Percentiles rank a stretch among this genome's conserved stretches.
phyloP scores from a whole-genome alignment of 1,140 invertebrate genomes.

The Cyclargus thomasi region DNA sequence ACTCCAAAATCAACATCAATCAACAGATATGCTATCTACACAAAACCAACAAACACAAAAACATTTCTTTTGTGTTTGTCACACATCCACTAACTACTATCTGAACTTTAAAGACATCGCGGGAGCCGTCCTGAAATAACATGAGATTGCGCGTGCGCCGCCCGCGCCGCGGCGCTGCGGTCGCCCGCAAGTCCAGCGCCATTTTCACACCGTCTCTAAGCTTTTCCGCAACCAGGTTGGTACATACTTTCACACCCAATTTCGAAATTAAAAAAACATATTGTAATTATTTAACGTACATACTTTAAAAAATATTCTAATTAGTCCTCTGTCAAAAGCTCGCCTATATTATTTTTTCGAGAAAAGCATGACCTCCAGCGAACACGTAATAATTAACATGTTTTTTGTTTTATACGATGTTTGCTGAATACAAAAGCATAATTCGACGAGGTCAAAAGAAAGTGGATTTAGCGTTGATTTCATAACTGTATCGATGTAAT shows the following conservation, averaged over 20 bases:
- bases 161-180: conserved; percentile 58
- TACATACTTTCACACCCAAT: conserved; percentile 28
- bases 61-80: background rate
- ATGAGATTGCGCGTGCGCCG: conserved; percentile 60
- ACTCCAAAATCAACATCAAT: too few relatives aligned
- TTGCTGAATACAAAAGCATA: conserved; percentile 45
- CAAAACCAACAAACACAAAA: background rate
- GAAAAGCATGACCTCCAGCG: conserved; percentile 61
- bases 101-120: conserved; percentile 62
- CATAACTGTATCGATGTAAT: background rate
- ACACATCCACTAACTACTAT: background rate
- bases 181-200: conserved; percentile 62
- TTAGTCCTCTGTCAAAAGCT: background rate
- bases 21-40: background rate
- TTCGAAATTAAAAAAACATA: conserved; percentile 20
- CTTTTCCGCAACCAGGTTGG: conserved; percentile 68
- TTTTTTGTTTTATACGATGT: conserved; percentile 62
- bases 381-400: conserved; percentile 70
- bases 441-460: conserved; percentile 27
- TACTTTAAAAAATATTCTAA: background rate
- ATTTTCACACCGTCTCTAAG: conserved; percentile 68
- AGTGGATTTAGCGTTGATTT: conserved; percentile 15
- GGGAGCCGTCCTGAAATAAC: conserved; percentile 74
- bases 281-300: conserved; percentile 24
- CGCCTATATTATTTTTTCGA: background rate